These are phyloP conservation scores for Darevskia mixta DNA, from an alignment of 2,797 vertebrate genomes.

Conservation along the genomic window DNA sequence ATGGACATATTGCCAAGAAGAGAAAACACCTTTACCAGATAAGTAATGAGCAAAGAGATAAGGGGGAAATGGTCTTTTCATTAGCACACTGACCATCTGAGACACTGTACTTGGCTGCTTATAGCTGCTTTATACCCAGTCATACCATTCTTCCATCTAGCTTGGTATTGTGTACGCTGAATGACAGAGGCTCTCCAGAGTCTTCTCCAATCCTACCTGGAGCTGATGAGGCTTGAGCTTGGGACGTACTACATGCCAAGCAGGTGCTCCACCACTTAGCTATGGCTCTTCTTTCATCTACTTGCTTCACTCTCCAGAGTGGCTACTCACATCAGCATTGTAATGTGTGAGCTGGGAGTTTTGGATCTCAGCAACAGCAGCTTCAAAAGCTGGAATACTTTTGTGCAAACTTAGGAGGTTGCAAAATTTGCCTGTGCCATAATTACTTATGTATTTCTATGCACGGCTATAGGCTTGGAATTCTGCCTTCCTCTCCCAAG, in stretches of 20 bases:
- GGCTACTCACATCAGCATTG: not conserved
- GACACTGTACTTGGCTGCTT: not conserved
- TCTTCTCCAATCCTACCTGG: no score
- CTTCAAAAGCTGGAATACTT: not conserved
- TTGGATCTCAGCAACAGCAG: not conserved
- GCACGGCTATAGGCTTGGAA: not conserved
- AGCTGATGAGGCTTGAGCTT: no score
- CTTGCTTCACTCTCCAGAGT: not conserved
- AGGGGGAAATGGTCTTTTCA: not conserved
- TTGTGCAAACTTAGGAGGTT: not conserved
- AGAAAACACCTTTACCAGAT: not conserved
- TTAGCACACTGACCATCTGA: not conserved
- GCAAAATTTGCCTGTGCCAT: no score
- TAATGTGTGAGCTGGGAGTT: not conserved
- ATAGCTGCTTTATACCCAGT: no score
- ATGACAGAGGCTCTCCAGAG: no score
- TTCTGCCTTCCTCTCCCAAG: not conserved
- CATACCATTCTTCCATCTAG: no score
- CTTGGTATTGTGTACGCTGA: no score
- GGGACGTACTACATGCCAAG: no score
- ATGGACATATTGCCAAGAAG: not conserved
- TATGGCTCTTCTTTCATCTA: not conserved
- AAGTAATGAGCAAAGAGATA: not conserved
- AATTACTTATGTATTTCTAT: not conserved
- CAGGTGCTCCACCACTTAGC: no score